A percentile compares a stretch with the other conserved stretches of the same genome.
Conservation (phyloP, 2,888 invertebrate species). For the Rhorus exstirpatorius region DNA sequence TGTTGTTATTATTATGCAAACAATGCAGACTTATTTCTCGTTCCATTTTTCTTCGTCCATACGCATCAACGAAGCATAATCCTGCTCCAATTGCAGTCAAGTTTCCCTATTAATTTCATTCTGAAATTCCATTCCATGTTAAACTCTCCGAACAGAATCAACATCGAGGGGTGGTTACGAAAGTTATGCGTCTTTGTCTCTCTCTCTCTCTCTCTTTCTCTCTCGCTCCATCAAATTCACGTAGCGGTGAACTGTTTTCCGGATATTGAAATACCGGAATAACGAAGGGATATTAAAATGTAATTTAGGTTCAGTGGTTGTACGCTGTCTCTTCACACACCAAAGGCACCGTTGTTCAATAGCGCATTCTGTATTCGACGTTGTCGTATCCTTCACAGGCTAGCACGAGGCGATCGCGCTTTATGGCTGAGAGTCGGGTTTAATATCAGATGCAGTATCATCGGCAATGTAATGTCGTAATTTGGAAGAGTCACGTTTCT, state of each 20-base stretch:
- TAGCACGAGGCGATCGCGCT: not conserved
- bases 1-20: too few species aligned
- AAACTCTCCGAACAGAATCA: constrained; percentile 45
- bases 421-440: not conserved
- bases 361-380: constrained; percentile 12
- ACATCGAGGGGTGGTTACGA: constrained; percentile 40
- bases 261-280: constrained; percentile 74
- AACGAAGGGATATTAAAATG: constrained; percentile 75
- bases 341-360: not conserved
- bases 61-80: constrained; percentile 16
- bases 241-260: constrained; percentile 26
- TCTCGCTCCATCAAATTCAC: constrained; percentile 32
- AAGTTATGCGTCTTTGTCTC: constrained; percentile 43
- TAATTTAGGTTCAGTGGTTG: constrained; percentile 76
- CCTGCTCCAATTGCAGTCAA: not conserved
- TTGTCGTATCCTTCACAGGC: not conserved
- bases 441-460: too few species aligned
- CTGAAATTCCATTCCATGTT: constrained; percentile 29
- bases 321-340: constrained; percentile 34
- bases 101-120: constrained; percentile 35
- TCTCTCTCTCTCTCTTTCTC: constrained; percentile 14
- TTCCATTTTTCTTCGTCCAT: not conserved
- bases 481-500: too few species aligned
- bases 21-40: too few species aligned
- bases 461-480: too few species aligned